Conservation (phyloP, 2,888 invertebrate species). For the Leptinotarsa haldemani region DNA sequence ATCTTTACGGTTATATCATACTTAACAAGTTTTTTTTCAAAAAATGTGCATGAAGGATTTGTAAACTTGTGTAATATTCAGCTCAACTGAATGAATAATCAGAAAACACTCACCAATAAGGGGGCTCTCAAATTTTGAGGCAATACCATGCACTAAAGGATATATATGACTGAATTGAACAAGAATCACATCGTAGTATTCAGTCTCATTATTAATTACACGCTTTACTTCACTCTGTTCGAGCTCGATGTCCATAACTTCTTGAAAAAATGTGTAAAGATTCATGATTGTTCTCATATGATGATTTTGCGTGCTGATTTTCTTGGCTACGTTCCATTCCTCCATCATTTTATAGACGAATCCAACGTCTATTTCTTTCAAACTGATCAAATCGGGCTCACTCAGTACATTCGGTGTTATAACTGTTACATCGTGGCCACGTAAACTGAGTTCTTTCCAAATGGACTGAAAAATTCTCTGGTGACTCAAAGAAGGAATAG, state of each 20-base stretch:
- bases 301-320: background rate
- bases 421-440: conserved; percentile 31
- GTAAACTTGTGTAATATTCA: no score
- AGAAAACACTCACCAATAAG: conserved; percentile 17
- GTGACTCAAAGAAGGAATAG: background rate
- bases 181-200: conserved; percentile 19
- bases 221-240: background rate
- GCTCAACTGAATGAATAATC: background rate
- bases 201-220: background rate
- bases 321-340: background rate
- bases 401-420: conserved; percentile 29
- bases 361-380: conserved; percentile 28
- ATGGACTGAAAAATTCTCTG: conserved; percentile 32
- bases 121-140: conserved; percentile 3
- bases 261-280: background rate
- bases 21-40: no score
- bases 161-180: conserved; percentile 13
- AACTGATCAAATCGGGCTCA: conserved; percentile 21
- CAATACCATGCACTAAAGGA: conserved; percentile 5
- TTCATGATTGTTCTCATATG: background rate
- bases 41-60: no score
- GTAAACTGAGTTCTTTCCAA: conserved; percentile 29
- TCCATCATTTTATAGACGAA: background rate
- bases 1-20: no score
- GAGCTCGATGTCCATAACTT: background rate